These are phyloP conservation scores for Malacosoma neustria DNA, from an alignment of 2,888 invertebrate genomes.

Conservation along the genomic window DNA sequence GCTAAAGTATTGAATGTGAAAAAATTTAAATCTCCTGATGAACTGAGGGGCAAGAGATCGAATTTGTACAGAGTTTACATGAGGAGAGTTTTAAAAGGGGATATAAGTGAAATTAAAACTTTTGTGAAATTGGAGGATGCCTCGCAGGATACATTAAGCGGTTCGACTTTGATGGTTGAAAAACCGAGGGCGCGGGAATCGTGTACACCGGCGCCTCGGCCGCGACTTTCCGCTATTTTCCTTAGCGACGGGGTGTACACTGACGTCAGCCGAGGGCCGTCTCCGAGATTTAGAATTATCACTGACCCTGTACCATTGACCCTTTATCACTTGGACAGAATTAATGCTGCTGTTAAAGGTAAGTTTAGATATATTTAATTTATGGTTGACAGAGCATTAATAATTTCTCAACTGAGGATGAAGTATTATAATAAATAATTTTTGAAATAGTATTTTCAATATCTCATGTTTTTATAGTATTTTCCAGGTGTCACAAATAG, in stretches of 20 bases:
- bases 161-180: slow-evolving; percentile 53
- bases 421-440: too few relatives aligned
- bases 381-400: too few relatives aligned
- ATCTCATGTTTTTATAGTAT: too few relatives aligned
- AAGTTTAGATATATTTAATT: slow-evolving; percentile 17
- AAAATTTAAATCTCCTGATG: slow-evolving; percentile 45
- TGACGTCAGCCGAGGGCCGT: slow-evolving; percentile 36
- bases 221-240: slow-evolving; percentile 64
- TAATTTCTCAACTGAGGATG: too few relatives aligned
- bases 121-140: slow-evolving; percentile 49
- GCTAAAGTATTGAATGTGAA: slow-evolving; percentile 65
- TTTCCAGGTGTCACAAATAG: too few relatives aligned
- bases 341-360: slow-evolving; percentile 74
- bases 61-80: slow-evolving; percentile 63
- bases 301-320: slow-evolving; percentile 71
- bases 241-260: slow-evolving; percentile 42
- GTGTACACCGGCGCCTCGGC: slow-evolving; percentile 58
- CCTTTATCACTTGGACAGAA: slow-evolving; percentile 66
- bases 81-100: slow-evolving; percentile 63
- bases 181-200: slow-evolving; percentile 43
- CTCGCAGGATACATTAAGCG: slow-evolving; percentile 45
- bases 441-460: too few relatives aligned
- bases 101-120: slow-evolving; percentile 45
- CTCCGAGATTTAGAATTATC: slow-evolving; percentile 44
- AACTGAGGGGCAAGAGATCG: slow-evolving; percentile 37